Percentiles rank a stretch among this genome's conserved stretches.
These are phyloP conservation scores for Dasyurus viverrinus DNA, from an alignment of 2,113 vertebrate genomes.

Conservation along the genomic window DNA sequence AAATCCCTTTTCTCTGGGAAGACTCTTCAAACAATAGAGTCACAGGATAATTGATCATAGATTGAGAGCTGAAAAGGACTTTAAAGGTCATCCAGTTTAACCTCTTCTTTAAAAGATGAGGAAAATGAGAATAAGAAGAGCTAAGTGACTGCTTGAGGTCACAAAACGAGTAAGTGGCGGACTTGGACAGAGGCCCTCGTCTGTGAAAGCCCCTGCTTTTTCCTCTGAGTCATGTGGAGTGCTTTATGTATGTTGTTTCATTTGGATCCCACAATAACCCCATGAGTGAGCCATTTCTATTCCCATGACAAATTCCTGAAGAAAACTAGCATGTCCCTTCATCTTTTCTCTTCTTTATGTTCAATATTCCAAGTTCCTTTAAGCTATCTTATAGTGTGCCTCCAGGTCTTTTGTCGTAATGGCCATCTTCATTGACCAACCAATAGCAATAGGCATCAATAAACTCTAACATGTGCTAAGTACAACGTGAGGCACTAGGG, in stretches of 20 bases:
- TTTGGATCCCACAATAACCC: not conserved
- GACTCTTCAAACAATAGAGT: not conserved
- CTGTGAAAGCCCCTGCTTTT: not conserved
- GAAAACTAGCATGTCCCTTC: not conserved
- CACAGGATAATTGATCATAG: not conserved
- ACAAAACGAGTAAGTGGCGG: not conserved
- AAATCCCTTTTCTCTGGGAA: not conserved
- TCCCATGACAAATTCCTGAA: not conserved
- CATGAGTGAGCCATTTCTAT: not conserved
- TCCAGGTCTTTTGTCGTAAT: not conserved
- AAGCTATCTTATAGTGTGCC: not conserved
- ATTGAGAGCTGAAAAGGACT: not conserved
- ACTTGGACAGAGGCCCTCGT: not conserved
- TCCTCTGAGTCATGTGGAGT: not conserved
- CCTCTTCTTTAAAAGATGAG: not conserved
- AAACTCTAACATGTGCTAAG: not conserved
- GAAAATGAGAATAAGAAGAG: not conserved
- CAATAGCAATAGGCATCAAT: not conserved
- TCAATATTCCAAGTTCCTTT: not conserved
- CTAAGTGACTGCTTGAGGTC: not conserved
- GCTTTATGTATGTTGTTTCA: not conserved
- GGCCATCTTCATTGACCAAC: not conserved
- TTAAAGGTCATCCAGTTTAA: not conserved
- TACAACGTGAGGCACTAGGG: not conserved
- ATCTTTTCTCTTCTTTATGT: not conserved